Conservation (phyloP, 1,140 invertebrate genomes). For the Cecropterus lyciades region DNA sequence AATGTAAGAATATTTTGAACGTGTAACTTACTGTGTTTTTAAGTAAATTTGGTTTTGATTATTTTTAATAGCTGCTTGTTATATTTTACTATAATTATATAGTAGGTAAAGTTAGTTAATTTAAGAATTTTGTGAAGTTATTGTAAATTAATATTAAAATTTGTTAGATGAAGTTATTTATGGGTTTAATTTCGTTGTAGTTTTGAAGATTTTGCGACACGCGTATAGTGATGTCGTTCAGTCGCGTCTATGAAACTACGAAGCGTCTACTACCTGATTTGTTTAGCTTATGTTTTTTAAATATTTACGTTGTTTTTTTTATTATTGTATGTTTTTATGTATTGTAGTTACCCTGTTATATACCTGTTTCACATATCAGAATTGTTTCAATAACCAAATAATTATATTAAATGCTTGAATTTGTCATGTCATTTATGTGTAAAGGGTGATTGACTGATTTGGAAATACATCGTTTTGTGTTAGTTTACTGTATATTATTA, state of each 20-base stretch:
- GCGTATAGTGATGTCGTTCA: neutral
- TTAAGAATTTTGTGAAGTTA: constrained; percentile 24
- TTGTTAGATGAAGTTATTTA: constrained; percentile 16
- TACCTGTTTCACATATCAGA: constrained; percentile 29
- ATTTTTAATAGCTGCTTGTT: constrained; percentile 1
- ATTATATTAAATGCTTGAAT: constrained; percentile 13
- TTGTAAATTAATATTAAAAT: constrained; percentile 23
- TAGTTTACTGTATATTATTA: neutral
- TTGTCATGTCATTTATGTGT: constrained; percentile 6
- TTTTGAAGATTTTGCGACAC: neutral
- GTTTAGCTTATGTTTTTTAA: neutral
- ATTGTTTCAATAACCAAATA: constrained; percentile 27
- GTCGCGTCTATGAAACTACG: neutral
- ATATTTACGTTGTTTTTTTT: constrained; percentile 18
- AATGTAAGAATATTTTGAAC: no score
- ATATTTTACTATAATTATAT: constrained; percentile 12
- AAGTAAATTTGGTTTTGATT: constrained; percentile 1
- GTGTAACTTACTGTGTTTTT: neutral
- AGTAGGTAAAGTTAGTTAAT: constrained; percentile 15
- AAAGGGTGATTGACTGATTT: constrained; percentile 17
- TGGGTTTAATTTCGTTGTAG: neutral
- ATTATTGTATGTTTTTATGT: neutral
- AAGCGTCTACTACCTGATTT: neutral
- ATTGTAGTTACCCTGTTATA: neutral
- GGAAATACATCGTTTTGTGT: neutral